Conservation (phyloP, 1,140 invertebrate genomes). For the Drosophila orosa region DNA sequence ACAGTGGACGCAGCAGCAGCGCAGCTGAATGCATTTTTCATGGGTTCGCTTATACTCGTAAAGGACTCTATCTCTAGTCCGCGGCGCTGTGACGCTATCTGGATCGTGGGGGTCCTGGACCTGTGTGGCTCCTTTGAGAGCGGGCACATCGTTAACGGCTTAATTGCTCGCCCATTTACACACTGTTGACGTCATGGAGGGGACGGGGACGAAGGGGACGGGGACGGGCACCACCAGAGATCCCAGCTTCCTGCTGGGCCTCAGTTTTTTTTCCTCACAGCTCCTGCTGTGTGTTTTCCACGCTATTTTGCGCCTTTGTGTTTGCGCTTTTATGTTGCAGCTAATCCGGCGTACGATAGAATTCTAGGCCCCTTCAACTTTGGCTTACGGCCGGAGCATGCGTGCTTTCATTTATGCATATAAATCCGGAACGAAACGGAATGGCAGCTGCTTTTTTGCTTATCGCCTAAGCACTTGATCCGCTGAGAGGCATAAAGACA, state of each 20-base stretch:
- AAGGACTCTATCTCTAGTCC: constrained; percentile 36
- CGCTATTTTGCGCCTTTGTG: constrained; percentile 26
- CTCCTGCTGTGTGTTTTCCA: constrained; percentile 5
- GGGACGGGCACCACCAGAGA: constrained; percentile 27
- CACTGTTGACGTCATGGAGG: constrained; percentile 61
- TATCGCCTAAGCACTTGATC: constrained; percentile 77
- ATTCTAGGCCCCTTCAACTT: constrained; percentile 45
- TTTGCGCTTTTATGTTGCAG: constrained; percentile 61
- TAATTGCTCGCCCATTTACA: constrained; percentile 77
- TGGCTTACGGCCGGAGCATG: constrained; percentile 44
- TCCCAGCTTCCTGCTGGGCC: constrained; percentile 49
- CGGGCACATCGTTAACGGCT: constrained; percentile 78
- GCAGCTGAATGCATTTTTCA: constrained; percentile 60
- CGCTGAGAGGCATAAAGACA: constrained; percentile 72
- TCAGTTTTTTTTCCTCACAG: not conserved
- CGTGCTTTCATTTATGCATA: constrained; percentile 72
- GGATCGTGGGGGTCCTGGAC: constrained; percentile 28
- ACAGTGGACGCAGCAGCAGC: constrained; percentile 45
- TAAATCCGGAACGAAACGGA: constrained; percentile 53
- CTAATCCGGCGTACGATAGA: constrained; percentile 68
- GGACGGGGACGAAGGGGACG: too few relatives aligned
- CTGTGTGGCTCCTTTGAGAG: constrained; percentile 55
- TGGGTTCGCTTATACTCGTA: constrained; percentile 54
- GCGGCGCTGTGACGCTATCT: constrained; percentile 7
- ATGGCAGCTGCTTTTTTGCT: constrained; percentile 73